Evolutionary conservation across 2,797 vertebrate species (phyloP), one percentile per base, ranked within the genome.

Genomic region (Atherinosoma microstoma): DNA sequence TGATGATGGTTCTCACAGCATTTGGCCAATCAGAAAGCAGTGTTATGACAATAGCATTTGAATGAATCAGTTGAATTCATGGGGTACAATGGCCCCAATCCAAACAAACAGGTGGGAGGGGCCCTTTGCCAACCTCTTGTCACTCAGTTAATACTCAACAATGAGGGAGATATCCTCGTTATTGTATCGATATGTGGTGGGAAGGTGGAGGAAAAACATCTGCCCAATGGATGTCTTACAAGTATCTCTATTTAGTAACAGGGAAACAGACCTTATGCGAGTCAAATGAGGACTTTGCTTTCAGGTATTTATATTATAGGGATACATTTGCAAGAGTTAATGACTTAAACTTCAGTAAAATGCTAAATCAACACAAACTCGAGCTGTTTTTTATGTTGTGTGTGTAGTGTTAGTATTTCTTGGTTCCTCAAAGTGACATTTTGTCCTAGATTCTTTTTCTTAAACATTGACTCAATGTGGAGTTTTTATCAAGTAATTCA

Each of bases 71-170:
- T 84, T 74, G 76, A 89, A 91, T 88, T 89, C 84, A 85, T 67
- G 69, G 70, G 76, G 7, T 60, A 88, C 87, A 93, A 92, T 84
- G 88, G 82, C 80, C 81, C 58, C 77, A 75, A 71, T 73, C 70
- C 76, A 91, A 88, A 88, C 80, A 87, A 91, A 91, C 90, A 91
- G 89, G 89, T 90, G 89, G 92, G 89, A 89, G 92, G 90, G 86
- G 78, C 79, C 76, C 78, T 67, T 73, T 27, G 29, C 64, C 51
- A 64, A 75, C 30, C 79, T 27, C 82, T 76, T 77, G 82, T 88
- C 69, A 59, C 67, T 89, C 78, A 74, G 73, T 74, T 51, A 67
- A 83, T 76, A 79, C 30, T 15, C 40, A 22, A 67, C 73, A 79
- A 73, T 70, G 47, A 76, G 18, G 65, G 79, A 76, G 65, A 72